Evolutionary conservation across 2,797 vertebrate genomes (phyloP).

Genomic region (Hemibagrus guttatus): DNA sequence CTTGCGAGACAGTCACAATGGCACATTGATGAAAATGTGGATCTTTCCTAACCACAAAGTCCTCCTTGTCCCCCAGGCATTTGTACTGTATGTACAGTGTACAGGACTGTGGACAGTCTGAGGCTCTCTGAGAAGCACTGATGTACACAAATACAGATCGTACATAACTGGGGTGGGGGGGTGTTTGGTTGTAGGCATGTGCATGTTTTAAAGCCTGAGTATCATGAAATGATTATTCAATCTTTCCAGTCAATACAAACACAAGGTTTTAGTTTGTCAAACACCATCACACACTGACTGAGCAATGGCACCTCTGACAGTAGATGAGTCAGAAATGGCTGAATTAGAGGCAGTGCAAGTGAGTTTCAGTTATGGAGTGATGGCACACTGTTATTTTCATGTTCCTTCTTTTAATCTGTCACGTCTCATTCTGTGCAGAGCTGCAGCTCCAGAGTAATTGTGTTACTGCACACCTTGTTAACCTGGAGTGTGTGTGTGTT

Average conservation of each 20-base stretch:
- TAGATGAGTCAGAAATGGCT: background rate
- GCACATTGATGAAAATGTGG: background rate
- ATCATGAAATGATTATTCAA: background rate
- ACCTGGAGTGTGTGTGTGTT: background rate
- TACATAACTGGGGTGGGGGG: too few species aligned
- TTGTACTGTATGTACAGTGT: background rate
- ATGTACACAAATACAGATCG: background rate
- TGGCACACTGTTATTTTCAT: background rate
- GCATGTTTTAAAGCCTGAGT: background rate
- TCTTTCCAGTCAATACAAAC: background rate
- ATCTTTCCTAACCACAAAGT: background rate
- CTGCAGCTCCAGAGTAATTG: background rate
- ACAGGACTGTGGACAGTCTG: background rate
- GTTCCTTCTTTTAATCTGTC: background rate
- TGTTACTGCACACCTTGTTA: background rate
- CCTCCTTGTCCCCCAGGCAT: background rate
- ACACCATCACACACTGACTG: background rate
- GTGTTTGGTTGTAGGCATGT: background rate
- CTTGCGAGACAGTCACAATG: background rate
- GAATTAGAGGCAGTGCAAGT: background rate
- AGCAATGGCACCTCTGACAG: background rate
- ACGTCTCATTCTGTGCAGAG: background rate
- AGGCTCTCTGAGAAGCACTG: background rate
- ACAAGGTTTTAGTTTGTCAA: background rate
- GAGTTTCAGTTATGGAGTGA: background rate